phyloP scores from a whole-genome alignment of 2,888 invertebrate genomes.

The Neoaliturus tenellus region DNA sequence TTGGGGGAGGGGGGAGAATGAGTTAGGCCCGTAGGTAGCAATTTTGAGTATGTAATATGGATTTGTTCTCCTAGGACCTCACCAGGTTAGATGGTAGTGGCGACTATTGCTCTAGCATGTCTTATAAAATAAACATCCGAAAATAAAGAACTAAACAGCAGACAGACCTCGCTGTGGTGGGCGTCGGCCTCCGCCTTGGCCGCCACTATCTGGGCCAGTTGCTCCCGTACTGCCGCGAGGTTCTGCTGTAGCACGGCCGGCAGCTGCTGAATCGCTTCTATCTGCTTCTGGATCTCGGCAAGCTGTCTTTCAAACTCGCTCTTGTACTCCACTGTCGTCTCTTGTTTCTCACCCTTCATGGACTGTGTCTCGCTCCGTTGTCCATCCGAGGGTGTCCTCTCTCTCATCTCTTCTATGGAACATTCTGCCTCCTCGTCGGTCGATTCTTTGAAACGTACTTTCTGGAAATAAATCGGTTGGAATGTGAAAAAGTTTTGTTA shows the following conservation, averaged over 20 bases:
- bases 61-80: no score
- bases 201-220: slow-evolving; percentile 78
- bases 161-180: slow-evolving; percentile 29
- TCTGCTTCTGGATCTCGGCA: slow-evolving; percentile 82
- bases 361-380: background rate
- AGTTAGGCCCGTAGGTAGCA: no score
- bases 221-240: slow-evolving; percentile 80
- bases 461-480: background rate
- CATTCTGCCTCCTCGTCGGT: slow-evolving; percentile 41
- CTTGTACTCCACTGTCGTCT: slow-evolving; percentile 33
- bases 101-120: no score
- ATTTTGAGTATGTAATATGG: no score
- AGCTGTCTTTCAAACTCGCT: slow-evolving; percentile 80
- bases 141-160: no score
- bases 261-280: slow-evolving; percentile 74
- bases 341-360: slow-evolving; percentile 19
- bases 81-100: no score
- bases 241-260: slow-evolving; percentile 86
- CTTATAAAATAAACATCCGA: no score
- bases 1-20: no score
- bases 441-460: slow-evolving; percentile 18
- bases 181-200: slow-evolving; percentile 58
- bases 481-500: no score
- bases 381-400: background rate
- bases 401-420: slow-evolving; percentile 41